Conservation (phyloP, 2,113 vertebrate species). For the Nannospalax galili region DNA sequence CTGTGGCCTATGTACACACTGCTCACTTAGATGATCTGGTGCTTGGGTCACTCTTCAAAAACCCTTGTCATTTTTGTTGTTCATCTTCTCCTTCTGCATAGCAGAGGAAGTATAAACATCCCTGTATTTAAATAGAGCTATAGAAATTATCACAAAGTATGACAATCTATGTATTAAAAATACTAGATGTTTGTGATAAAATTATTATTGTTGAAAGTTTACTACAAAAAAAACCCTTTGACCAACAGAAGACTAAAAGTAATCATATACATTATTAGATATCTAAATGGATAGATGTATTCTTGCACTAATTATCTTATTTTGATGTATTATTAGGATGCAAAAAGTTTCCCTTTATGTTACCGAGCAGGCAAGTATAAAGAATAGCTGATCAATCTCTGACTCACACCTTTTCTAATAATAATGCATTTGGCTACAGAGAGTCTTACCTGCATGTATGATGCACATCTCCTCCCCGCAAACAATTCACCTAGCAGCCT, state of each 20-base stretch:
- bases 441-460: background rate
- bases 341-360: background rate
- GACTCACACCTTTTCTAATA: background rate
- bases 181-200: background rate
- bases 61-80: background rate
- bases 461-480: background rate
- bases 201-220: background rate
- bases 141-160: constrained; percentile 10
- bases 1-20: background rate
- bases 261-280: background rate
- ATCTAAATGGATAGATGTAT: background rate
- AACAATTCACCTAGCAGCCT: background rate
- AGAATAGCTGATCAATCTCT: background rate
- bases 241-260: background rate
- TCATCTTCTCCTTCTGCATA: background rate
- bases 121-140: background rate
- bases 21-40: background rate
- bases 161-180: background rate
- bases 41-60: background rate
- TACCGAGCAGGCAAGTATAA: background rate
- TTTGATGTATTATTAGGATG: background rate
- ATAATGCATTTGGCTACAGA: background rate
- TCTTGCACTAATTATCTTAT: background rate
- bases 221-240: background rate
- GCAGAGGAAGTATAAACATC: background rate